Conservation (phyloP, 2,113 vertebrate species). For the Myrmophylax atrothorax region DNA sequence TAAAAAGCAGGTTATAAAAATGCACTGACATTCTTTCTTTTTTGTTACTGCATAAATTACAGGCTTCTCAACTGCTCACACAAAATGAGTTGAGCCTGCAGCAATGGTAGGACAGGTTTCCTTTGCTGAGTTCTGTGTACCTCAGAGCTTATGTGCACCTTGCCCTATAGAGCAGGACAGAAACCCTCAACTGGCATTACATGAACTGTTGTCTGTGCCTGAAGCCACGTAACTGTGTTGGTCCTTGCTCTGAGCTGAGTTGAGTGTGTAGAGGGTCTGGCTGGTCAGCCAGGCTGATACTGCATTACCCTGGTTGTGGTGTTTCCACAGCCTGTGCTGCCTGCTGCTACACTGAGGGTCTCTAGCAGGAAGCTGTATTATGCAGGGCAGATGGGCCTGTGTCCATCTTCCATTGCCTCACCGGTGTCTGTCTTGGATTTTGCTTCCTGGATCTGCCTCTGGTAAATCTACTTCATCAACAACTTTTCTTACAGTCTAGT, state of each 20-base stretch:
- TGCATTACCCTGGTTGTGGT: rapidly evolving
- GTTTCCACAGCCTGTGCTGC: background rate
- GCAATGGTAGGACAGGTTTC: background rate
- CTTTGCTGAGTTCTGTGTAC: background rate
- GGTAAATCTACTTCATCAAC: background rate
- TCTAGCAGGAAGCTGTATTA: background rate
- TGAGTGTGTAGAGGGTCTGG: background rate
- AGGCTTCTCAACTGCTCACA: background rate
- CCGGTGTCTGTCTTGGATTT: background rate
- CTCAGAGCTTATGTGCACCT: background rate
- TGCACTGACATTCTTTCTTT: constrained; percentile 69
- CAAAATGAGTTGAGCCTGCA: background rate
- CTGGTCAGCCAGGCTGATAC: background rate
- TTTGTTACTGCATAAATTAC: constrained; percentile 54
- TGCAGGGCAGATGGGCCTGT: background rate
- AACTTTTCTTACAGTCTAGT: background rate
- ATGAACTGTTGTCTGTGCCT: background rate
- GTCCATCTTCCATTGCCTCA: background rate
- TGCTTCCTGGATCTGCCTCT: background rate
- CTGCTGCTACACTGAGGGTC: background rate
- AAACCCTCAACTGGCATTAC: background rate
- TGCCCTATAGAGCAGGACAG: background rate
- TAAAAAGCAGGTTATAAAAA: constrained; percentile 75
- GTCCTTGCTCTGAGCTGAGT: background rate
- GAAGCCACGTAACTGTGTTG: background rate